These are phyloP conservation scores for Perca fluviatilis DNA, from an alignment of 2,113 vertebrate species.

Conservation along the genomic window DNA sequence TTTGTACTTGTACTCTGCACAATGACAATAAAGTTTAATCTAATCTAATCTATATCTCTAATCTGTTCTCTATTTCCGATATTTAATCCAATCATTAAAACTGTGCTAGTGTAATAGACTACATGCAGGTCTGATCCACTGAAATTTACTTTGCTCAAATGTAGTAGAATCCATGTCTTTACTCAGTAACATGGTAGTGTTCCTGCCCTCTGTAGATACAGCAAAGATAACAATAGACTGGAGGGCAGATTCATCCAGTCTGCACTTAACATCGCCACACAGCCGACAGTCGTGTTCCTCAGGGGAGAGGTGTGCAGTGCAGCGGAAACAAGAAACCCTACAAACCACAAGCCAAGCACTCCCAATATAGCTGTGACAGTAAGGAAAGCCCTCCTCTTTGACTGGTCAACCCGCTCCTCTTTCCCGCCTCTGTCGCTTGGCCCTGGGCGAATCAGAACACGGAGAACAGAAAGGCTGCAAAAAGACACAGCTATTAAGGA, in stretches of 20 bases:
- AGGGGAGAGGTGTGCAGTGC: accelerated
- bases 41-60: no score
- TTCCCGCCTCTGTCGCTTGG: not conserved
- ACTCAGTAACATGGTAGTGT: not conserved
- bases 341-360: not conserved
- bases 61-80: not conserved
- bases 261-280: accelerated
- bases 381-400: slow-evolving; percentile 20
- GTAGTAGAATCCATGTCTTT: not conserved
- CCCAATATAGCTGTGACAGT: not conserved
- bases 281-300: accelerated
- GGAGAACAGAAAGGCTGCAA: slow-evolving; percentile 36
- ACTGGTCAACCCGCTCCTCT: not conserved
- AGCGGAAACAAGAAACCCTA: accelerated
- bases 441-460: slow-evolving; percentile 8
- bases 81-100: not conserved
- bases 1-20: no score
- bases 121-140: not conserved
- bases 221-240: slow-evolving; percentile 3
- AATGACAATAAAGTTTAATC: no score
- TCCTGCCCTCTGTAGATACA: slow-evolving; percentile 1
- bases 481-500: not conserved
- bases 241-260: not conserved
- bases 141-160: not conserved
- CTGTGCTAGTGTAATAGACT: not conserved